phyloP scores from a whole-genome alignment of 2,797 vertebrate species.

The Tachyglossus aculeatus region DNA sequence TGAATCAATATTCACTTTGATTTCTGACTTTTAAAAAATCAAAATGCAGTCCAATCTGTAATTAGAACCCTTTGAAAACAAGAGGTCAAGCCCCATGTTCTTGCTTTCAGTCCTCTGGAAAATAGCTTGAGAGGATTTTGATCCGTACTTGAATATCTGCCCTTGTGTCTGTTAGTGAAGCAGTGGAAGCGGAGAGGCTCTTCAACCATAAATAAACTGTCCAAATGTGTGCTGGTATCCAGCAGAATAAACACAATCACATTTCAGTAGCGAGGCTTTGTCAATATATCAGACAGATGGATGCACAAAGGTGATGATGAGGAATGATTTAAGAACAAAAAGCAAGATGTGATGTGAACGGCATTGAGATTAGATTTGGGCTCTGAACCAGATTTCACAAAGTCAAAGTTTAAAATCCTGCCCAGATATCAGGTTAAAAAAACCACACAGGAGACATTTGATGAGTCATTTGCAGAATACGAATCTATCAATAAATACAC shows the following conservation, averaged over 20 bases:
- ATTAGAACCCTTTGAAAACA: background rate
- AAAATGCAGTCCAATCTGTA: background rate
- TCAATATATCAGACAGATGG: conserved; percentile 4
- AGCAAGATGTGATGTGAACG: background rate
- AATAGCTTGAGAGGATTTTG: conserved; percentile 4
- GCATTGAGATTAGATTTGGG: background rate
- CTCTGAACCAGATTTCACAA: background rate
- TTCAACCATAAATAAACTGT: conserved; percentile 44
- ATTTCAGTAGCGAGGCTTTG: conserved; percentile 29
- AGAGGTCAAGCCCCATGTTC: conserved; percentile 5
- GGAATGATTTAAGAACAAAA: conserved; percentile 39
- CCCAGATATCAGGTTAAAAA: background rate
- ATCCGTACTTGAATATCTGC: conserved; percentile 1
- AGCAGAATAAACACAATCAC: conserved; percentile 35
- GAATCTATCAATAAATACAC: conserved; percentile 6
- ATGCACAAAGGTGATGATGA: conserved; percentile 19
- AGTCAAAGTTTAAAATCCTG: background rate
- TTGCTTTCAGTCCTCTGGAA: background rate
- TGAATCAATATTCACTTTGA: background rate
- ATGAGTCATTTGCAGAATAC: background rate
- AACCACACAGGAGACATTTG: background rate
- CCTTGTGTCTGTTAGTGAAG: conserved; percentile 1
- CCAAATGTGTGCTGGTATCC: conserved; percentile 21
- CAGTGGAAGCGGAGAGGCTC: conserved; percentile 19
- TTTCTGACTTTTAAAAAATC: background rate